Evolutionary conservation across 2,113 vertebrate species (phyloP), one percentile per base, ranked within the genome.

Genomic region (Aspiorhynchus laticeps): DNA sequence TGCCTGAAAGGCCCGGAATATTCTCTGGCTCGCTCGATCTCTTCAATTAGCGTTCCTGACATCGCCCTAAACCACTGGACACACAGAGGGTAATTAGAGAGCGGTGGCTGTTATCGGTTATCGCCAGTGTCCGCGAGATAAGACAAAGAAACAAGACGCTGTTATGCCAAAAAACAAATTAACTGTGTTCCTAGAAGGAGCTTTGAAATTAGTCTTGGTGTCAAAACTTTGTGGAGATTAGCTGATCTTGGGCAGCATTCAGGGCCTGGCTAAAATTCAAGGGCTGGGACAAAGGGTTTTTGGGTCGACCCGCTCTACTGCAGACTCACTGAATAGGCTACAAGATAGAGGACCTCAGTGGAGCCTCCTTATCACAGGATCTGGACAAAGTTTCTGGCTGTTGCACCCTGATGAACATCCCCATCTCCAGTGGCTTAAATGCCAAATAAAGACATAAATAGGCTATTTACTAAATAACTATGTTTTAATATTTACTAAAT

Each of bases 1-100:
- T 71, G 61, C 80, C 41, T 81, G 48, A 76, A 36, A 61, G 56
- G 51, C 51, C 43, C 17, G 11, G n/a, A 17, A 83, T 48, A 38
- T n/a, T 59, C 41, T 56, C 79, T 71, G 24, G 10, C 38, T 59
- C 5, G 46, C 78, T 61, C 36, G 33, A 63, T 46, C 26, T 17
- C 56, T 87, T 82, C 85, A 73, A 83, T 87, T 87, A 83, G 71
- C n/a, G 1, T 36, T 21, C 41, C 73, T 67, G 69, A 65, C n/a
- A 15, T 83, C 10, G 24, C 71, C 41, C 73, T 69, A 28, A 78
- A 69, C 86, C 43, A 41, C 41, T 83, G 84, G 79, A 77, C 81
- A 84, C 53, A 59, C 69, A 63, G 82, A 79, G 28, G 36, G 65
- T 87, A 84, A 90, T 90, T 90, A 89, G n/a, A 75, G 48, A 76